Base-by-base conservation (phyloP, 2,113 vertebrate genomes). In the Pleuronectes platessa region DNA sequence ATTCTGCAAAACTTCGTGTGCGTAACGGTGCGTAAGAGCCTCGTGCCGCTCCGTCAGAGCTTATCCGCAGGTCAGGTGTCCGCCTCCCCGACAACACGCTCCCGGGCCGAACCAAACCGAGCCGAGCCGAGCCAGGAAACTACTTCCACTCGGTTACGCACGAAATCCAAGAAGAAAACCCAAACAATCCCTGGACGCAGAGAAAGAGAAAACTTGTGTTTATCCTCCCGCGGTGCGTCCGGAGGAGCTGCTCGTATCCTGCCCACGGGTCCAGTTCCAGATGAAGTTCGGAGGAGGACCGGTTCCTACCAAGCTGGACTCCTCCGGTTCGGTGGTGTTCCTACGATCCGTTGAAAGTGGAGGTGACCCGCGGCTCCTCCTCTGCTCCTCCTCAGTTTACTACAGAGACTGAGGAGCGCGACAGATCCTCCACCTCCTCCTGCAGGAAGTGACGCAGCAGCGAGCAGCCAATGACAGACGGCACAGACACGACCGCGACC, bases 401-500 rank as follows among this genome's bases (percentile, higher is more conserved):
- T n/a, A 9, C 51, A n/a, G 18, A n/a, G 51, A 54, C 54, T 12
- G 54, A 23, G 54, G 54, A 1, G 11, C 21, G 21, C 12, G 54
- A 20, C 21, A 8, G n/a, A 2, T 56, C n/a, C 1, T 20, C 18
- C 21, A 23, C 54, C 54, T 56, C 78, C 74, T 64, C 81, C 10
- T 31, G 42, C 89, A 76, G 94, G 93, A 95, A 90, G 58, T 95
- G 94, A 94, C 93, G 93, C 74, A 23, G 51, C 51, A 54, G 51
- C 51, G 0, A 3, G 18, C 51, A n/a, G 51, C 51, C 51, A 54
- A 54, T 54, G 6, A 54, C 18, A 54, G 7, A 15, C 51, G 2
- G 2, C 51, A 54, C 51, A 20, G 18, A 5, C 51, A 9, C 8
- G 51, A 21, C 18, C 51, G 20, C 14, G 5, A 54, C 18, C 51